Percentiles rank a stretch among this genome's conserved stretches.
Evolutionary conservation across 2,888 invertebrate genomes (phyloP).

Genomic region (Anorthoa munda): DNA sequence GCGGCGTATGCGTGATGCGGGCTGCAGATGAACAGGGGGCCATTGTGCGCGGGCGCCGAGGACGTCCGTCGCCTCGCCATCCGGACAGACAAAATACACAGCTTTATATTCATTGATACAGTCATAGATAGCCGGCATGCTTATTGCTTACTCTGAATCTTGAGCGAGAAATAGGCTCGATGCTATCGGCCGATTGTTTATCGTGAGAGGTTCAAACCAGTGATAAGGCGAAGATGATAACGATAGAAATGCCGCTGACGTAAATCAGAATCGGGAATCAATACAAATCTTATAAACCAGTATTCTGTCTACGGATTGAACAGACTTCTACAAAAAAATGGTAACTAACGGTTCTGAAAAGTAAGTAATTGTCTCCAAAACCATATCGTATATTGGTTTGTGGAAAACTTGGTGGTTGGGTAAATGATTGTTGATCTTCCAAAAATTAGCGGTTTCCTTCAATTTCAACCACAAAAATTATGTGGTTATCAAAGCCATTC

Average conservation of each 20-base stretch:
- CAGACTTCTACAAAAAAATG: not conserved
- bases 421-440: constrained; percentile 9
- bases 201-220: constrained; percentile 52
- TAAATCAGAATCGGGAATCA: constrained; percentile 28
- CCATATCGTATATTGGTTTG: constrained; percentile 3
- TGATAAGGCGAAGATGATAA: constrained; percentile 35
- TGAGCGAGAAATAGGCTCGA: constrained; percentile 23
- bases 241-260: not conserved
- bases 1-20: constrained; percentile 83
- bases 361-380: constrained; percentile 5
- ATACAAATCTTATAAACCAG: not conserved
- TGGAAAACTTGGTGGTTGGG: constrained; percentile 4
- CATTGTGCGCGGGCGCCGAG: constrained; percentile 73
- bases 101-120: constrained; percentile 64
- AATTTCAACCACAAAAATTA: constrained; percentile 34
- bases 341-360: not conserved
- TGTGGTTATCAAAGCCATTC: constrained; percentile 35
- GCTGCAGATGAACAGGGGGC: constrained; percentile 78
- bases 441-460: constrained; percentile 40
- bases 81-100: constrained; percentile 62
- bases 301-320: not conserved
- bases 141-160: constrained; percentile 42
- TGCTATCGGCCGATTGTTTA: constrained; percentile 38
- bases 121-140: constrained; percentile 46
- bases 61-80: constrained; percentile 68